Percentiles rank a stretch among this genome's conserved stretches.
phyloP scores from a whole-genome alignment of 2,888 invertebrate genomes.

The Mythimna loreyi region DNA sequence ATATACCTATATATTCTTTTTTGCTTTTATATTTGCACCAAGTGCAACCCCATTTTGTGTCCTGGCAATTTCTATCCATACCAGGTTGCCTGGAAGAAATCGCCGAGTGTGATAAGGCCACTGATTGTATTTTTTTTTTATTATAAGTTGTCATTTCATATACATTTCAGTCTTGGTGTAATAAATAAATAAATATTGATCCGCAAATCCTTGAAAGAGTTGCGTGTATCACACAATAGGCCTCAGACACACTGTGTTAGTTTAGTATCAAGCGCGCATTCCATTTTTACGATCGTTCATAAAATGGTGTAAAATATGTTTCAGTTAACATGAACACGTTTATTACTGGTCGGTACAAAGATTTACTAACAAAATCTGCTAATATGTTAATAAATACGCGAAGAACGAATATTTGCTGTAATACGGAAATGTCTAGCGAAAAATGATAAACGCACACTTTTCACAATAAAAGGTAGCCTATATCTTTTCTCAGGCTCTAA shows the following conservation, averaged over 20 bases:
- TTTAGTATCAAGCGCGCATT: neutral
- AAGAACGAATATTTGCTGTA: neutral
- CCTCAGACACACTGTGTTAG: neutral
- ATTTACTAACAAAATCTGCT: slow-evolving; percentile 4
- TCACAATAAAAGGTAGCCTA: no score
- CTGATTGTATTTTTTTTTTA: no score
- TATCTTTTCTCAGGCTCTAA: no score
- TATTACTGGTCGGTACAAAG: neutral
- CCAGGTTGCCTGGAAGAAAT: no score
- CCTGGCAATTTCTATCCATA: no score
- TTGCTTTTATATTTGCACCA: no score
- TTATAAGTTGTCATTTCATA: no score
- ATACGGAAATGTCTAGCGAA: neutral
- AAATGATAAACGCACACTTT: neutral
- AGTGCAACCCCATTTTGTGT: no score
- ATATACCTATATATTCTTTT: no score
- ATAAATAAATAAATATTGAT: neutral
- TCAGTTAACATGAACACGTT: slow-evolving; percentile 12
- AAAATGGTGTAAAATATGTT: neutral
- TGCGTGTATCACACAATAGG: neutral
- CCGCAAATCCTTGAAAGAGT: neutral
- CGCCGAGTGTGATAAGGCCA: no score
- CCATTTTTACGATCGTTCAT: neutral
- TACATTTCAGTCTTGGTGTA: no score
- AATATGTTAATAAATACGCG: slow-evolving; percentile 9